phyloP scores from a whole-genome alignment of 2,888 invertebrate species.

The Nymphalis urticae region DNA sequence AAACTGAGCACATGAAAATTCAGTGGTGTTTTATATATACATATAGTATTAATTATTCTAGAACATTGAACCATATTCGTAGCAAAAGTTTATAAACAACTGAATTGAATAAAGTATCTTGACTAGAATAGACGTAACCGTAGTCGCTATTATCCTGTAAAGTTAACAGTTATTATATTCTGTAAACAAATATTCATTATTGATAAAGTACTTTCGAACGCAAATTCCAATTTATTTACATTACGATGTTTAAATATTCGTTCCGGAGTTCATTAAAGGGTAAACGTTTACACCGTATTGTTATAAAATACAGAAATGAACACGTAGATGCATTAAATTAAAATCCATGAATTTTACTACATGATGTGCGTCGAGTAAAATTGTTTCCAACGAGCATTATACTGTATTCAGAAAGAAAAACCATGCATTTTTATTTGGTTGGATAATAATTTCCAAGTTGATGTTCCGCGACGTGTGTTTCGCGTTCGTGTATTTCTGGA shows the following conservation, averaged over 20 bases:
- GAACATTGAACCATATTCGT: too few relatives aligned
- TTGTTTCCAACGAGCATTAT: constrained; percentile 18
- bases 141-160: neutral
- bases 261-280: constrained; percentile 31
- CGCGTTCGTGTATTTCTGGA: constrained; percentile 4
- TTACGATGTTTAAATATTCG: constrained; percentile 33
- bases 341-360: constrained; percentile 25
- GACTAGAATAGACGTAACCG: neutral
- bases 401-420: constrained; percentile 20
- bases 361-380: constrained; percentile 20
- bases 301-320: constrained; percentile 25
- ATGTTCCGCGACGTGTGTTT: constrained; percentile 41
- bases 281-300: constrained; percentile 32
- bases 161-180: constrained; percentile 8
- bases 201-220: constrained; percentile 30
- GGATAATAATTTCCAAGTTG: constrained; percentile 23
- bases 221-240: constrained; percentile 30
- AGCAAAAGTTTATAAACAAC: too few relatives aligned
- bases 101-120: neutral
- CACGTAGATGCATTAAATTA: constrained; percentile 25
- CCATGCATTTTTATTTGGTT: constrained; percentile 25
- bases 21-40: too few relatives aligned
- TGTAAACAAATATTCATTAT: constrained; percentile 21
- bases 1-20: too few relatives aligned
- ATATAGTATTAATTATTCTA: too few relatives aligned